Percentiles rank a stretch among this genome's conserved stretches.
phyloP scores from a whole-genome alignment of 2,113 vertebrate species.

The Pseudopodoces humilis region DNA sequence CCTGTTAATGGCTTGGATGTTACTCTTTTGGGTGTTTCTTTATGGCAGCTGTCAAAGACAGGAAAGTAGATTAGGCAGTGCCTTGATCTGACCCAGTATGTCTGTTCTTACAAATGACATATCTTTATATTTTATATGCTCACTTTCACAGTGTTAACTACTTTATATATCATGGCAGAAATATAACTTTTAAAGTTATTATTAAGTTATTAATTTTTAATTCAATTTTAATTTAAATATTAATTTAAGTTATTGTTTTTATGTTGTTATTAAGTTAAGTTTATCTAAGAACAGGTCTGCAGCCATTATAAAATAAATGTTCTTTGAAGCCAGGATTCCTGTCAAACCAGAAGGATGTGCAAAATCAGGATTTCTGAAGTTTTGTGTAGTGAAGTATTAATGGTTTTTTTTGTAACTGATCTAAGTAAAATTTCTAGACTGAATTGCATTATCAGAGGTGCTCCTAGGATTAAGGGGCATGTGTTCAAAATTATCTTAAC shows the following conservation, averaged over 20 bases:
- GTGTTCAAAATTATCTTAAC: not conserved
- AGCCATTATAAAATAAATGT: not conserved
- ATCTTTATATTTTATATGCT: not conserved
- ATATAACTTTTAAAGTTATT: not conserved
- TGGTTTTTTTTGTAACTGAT: not conserved
- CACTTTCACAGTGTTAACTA: not conserved
- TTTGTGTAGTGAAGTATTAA: not conserved
- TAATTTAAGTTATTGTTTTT: too few relatives aligned
- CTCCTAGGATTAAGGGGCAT: not conserved
- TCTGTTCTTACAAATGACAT: not conserved
- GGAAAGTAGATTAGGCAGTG: not conserved
- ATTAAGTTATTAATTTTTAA: too few relatives aligned
- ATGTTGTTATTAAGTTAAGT: not conserved
- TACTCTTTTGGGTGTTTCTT: not conserved
- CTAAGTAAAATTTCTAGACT: not conserved
- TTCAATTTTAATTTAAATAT: too few relatives aligned
- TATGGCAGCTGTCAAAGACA: not conserved
- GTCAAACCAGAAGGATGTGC: not conserved
- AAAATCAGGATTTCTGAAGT: not conserved
- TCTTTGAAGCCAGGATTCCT: not conserved
- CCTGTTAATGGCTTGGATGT: not conserved
- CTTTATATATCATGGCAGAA: not conserved
- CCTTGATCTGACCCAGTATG: not conserved
- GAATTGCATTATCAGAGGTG: accelerated
- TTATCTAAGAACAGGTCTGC: not conserved